A percentile compares a stretch with the other conserved stretches of the same genome.
These are phyloP conservation scores for Acyrthosiphon pisum DNA, from an alignment of 1,140 invertebrate species.

Conservation along the genomic window DNA sequence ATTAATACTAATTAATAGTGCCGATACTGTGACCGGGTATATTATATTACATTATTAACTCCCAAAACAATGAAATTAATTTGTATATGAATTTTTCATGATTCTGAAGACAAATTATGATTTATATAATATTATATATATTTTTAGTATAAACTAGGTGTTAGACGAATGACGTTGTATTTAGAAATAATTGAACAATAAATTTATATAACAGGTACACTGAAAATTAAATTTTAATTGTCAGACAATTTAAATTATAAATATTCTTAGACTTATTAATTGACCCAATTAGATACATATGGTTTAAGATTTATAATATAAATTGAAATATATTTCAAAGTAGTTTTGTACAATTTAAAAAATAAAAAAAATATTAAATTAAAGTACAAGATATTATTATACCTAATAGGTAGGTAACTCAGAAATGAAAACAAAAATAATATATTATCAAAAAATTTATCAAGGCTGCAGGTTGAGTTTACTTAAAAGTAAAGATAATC, in stretches of 20 bases:
- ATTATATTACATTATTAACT: neutral
- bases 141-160: neutral
- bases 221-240: neutral
- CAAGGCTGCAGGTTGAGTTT: too few relatives aligned
- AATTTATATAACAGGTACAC: neutral
- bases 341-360: too few relatives aligned
- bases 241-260: neutral
- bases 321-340: too few relatives aligned
- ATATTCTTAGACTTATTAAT: neutral
- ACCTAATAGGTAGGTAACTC: too few relatives aligned
- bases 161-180: neutral
- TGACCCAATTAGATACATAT: neutral
- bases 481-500: too few relatives aligned
- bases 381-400: too few relatives aligned
- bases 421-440: too few relatives aligned
- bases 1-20: neutral
- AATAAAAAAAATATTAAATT: too few relatives aligned
- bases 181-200: neutral
- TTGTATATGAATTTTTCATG: neutral
- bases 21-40: neutral
- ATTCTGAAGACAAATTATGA: neutral
- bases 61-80: neutral
- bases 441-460: too few relatives aligned
- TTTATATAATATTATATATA: neutral
- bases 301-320: too few relatives aligned